Evolutionary conservation across 2,888 invertebrate species (phyloP).

Genomic region (Hybos culiciformis): DNA sequence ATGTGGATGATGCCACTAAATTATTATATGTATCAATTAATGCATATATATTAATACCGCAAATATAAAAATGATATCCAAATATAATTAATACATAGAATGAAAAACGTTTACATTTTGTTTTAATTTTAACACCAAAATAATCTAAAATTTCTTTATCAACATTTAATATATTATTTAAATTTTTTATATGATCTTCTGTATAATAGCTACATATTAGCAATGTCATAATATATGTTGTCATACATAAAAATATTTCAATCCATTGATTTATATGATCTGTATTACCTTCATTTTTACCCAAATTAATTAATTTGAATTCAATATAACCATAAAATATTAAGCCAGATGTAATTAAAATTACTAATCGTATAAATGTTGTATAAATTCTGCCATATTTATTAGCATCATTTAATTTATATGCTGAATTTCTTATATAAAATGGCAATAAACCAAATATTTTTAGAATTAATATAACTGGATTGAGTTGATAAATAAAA

Average conservation of each 20-base stretch:
- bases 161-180: constrained; percentile 26
- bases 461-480: constrained; percentile 23
- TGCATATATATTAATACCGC: constrained; percentile 18
- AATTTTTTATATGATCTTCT: constrained; percentile 22
- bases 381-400: constrained; percentile 23
- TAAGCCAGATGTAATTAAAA: constrained; percentile 23
- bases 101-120: constrained; percentile 22
- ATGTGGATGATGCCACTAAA: constrained; percentile 22
- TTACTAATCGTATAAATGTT: constrained; percentile 21
- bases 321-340: constrained; percentile 24
- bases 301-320: constrained; percentile 19
- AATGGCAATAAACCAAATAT: constrained; percentile 26
- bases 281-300: constrained; percentile 20
- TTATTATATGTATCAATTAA: constrained; percentile 15
- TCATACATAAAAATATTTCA: constrained; percentile 25
- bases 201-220: constrained; percentile 24
- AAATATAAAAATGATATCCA: constrained; percentile 23
- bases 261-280: constrained; percentile 30
- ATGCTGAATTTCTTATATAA: constrained; percentile 21
- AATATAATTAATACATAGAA: constrained; percentile 21
- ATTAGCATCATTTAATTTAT: constrained; percentile 24
- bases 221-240: constrained; percentile 23
- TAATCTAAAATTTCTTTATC: constrained; percentile 25
- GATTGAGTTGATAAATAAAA: constrained; percentile 18
- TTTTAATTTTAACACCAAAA: constrained; percentile 19